Conservation (phyloP, 2,797 vertebrate genomes). For the Poeciliopsis infans region DNA sequence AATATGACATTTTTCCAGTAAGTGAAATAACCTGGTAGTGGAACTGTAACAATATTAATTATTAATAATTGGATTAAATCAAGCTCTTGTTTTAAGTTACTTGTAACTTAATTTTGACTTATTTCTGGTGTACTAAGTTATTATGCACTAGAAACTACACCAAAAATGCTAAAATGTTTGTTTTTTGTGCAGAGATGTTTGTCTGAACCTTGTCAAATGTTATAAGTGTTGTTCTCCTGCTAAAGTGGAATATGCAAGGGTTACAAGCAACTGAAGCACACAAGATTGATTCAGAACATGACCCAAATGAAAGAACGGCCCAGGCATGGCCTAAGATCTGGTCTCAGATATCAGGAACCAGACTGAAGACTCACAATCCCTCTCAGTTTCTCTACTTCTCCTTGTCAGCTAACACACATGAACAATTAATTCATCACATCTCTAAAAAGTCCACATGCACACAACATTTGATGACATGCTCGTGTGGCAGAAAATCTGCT, state of each 20-base stretch:
- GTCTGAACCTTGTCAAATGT: neutral
- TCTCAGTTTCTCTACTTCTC: neutral
- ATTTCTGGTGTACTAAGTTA: too few relatives aligned
- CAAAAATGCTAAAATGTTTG: too few relatives aligned
- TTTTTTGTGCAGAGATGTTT: neutral
- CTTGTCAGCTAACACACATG: constrained; percentile 7
- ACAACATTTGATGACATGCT: constrained; percentile 16
- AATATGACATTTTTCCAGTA: too few relatives aligned
- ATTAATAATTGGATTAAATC: too few relatives aligned
- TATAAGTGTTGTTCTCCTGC: neutral
- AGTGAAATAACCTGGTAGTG: too few relatives aligned
- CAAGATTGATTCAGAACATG: neutral
- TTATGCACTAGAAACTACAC: too few relatives aligned
- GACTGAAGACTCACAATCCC: neutral
- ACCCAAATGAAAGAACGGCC: neutral
- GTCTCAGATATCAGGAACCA: neutral
- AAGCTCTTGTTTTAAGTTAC: too few relatives aligned
- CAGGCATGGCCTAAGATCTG: neutral
- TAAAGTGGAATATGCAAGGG: neutral
- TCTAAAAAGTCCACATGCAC: constrained; percentile 12
- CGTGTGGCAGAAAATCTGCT: constrained; percentile 20
- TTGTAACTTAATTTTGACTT: too few relatives aligned
- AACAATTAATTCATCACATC: constrained; percentile 24
- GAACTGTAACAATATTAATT: too few relatives aligned
- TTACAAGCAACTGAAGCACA: neutral